Conservation (phyloP, 1,140 invertebrate species). For the Aethina tumida region DNA sequence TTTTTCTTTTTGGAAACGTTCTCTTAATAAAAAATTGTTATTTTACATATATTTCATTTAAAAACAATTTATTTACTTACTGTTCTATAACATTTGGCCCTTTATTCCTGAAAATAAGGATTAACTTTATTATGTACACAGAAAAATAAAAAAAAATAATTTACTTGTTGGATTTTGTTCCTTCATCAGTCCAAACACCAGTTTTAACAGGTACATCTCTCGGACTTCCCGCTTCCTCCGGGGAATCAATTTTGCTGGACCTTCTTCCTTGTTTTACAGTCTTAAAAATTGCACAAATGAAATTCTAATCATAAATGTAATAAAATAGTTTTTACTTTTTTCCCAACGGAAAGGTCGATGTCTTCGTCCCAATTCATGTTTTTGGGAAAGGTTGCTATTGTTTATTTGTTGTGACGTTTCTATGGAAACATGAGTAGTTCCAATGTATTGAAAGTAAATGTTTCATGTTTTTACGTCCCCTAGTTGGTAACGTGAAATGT, state of each 20-base stretch:
- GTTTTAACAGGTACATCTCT: slow-evolving; percentile 24
- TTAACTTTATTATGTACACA: neutral
- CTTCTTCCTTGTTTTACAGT: slow-evolving; percentile 26
- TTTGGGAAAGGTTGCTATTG: too few species aligned
- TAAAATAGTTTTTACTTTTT: slow-evolving; percentile 21
- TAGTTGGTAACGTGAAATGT: too few species aligned
- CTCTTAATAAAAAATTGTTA: slow-evolving; percentile 18
- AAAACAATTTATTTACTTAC: slow-evolving; percentile 17
- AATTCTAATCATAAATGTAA: neutral
- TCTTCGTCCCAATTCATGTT: slow-evolving; percentile 30
- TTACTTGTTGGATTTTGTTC: slow-evolving; percentile 27
- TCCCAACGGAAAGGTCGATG: slow-evolving; percentile 24
- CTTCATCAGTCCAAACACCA: slow-evolving; percentile 32
- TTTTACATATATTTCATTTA: neutral
- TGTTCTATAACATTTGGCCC: slow-evolving; percentile 29
- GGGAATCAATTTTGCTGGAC: slow-evolving; percentile 15
- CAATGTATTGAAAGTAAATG: too few species aligned
- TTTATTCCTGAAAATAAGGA: slow-evolving; percentile 16
- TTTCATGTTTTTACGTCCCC: too few species aligned
- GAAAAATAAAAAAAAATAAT: slow-evolving; percentile 6
- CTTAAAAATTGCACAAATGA: neutral
- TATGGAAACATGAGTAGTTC: too few species aligned
- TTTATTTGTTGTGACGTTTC: too few species aligned
- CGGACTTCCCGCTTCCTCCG: slow-evolving; percentile 13
- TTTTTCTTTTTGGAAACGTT: slow-evolving; percentile 27